Evolutionary conservation across 1,140 invertebrate genomes (phyloP).

Genomic region (Galendromus occidentalis): DNA sequence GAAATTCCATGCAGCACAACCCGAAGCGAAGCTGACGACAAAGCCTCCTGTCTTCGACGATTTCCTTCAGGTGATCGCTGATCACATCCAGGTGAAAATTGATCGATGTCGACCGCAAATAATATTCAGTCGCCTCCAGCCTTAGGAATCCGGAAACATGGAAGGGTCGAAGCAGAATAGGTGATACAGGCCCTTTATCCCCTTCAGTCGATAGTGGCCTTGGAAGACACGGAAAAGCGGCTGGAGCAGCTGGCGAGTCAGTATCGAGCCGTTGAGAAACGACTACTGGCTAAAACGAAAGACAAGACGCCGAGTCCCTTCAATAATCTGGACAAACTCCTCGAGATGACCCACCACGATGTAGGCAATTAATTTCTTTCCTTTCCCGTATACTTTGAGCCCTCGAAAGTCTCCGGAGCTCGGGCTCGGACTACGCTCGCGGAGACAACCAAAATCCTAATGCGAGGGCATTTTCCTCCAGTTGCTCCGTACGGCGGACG

Average conservation of each 20-base stretch:
- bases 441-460: too few species aligned
- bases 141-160: neutral
- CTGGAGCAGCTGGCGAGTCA: slow-evolving; percentile 42
- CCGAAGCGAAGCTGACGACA: neutral
- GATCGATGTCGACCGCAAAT: neutral
- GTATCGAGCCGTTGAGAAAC: slow-evolving; percentile 47
- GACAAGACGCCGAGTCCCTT: slow-evolving; percentile 50
- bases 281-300: slow-evolving; percentile 48
- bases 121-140: neutral
- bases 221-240: slow-evolving; percentile 31
- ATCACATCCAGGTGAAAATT: neutral
- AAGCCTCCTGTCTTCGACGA: neutral
- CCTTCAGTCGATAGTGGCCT: neutral
- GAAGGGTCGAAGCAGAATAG: neutral
- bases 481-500: neutral
- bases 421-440: too few species aligned
- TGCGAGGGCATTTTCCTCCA: too few species aligned
- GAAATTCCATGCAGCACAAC: neutral
- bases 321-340: slow-evolving; percentile 44
- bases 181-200: neutral
- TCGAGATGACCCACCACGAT: slow-evolving; percentile 46
- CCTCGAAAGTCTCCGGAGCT: too few species aligned
- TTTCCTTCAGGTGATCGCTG: neutral
- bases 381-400: too few species aligned
- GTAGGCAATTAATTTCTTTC: slow-evolving; percentile 29